Conservation (phyloP, 2,797 vertebrate genomes). For the Lepilemur septentrionalis region DNA sequence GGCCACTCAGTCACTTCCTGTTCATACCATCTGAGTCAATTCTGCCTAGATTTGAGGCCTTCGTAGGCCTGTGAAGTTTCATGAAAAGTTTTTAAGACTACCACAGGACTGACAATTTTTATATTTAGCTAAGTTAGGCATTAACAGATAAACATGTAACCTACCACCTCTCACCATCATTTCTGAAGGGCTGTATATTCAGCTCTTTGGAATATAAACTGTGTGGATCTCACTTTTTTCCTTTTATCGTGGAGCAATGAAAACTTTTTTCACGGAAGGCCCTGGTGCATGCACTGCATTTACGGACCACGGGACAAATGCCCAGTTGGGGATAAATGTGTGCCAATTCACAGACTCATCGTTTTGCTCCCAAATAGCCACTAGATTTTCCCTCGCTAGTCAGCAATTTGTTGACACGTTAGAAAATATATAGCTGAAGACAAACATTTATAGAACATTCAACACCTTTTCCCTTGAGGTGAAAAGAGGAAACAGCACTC, state of each 20-base stretch:
- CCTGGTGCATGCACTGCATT: not conserved
- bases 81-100: not conserved
- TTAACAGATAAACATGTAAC: not conserved
- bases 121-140: not conserved
- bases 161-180: not conserved
- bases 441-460: constrained; percentile 54
- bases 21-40: accelerated
- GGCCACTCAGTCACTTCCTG: not conserved
- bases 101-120: not conserved
- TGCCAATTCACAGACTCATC: not conserved
- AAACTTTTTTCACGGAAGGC: not conserved
- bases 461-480: constrained; percentile 50
- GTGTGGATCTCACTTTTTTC: not conserved
- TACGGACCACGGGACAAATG: not conserved
- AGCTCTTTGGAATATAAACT: not conserved
- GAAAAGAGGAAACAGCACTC: constrained; percentile 53
- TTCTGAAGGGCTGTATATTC: not conserved
- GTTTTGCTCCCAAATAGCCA: not conserved
- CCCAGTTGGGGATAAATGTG: not conserved
- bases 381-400: not conserved
- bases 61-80: not conserved
- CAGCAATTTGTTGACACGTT: constrained; percentile 11
- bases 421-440: constrained; percentile 10
- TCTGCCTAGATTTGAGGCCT: not conserved
- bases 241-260: not conserved